Evolutionary conservation across 2,888 invertebrate genomes (phyloP).

Genomic region (Acheta domesticus): DNA sequence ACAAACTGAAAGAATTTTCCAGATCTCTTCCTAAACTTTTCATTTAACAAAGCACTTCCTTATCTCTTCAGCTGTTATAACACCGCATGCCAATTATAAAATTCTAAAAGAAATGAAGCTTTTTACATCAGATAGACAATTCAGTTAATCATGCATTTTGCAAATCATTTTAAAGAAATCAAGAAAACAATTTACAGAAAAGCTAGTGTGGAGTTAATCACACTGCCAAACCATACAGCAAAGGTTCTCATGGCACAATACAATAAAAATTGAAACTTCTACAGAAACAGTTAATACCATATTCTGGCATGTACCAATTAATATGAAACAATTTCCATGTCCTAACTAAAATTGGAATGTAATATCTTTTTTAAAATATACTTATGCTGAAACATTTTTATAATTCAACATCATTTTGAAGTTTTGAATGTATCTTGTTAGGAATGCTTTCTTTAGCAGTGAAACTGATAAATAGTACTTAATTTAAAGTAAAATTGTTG

Average conservation of each 20-base stretch:
- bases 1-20: too few relatives aligned
- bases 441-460: too few relatives aligned
- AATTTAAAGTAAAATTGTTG: too few relatives aligned
- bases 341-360: not conserved
- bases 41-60: too few relatives aligned
- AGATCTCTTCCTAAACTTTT: too few relatives aligned
- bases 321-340: not conserved
- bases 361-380: not conserved
- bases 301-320: constrained; percentile 18
- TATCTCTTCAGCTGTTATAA: too few relatives aligned
- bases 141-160: constrained; percentile 2
- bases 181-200: not conserved
- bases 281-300: not conserved
- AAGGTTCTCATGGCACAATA: not conserved
- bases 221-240: not conserved
- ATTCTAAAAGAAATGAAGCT: not conserved
- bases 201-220: constrained; percentile 11
- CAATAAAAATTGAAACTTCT: not conserved
- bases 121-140: not conserved
- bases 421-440: too few relatives aligned
- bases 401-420: too few relatives aligned
- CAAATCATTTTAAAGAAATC: not conserved
- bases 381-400: too few relatives aligned
- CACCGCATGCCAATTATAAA: not conserved
- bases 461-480: too few relatives aligned